A percentile compares a stretch with the other conserved stretches of the same genome.
These are phyloP conservation scores for Prionailurus bengalensis DNA, from an alignment of 2,113 vertebrate species.

Conservation along the genomic window DNA sequence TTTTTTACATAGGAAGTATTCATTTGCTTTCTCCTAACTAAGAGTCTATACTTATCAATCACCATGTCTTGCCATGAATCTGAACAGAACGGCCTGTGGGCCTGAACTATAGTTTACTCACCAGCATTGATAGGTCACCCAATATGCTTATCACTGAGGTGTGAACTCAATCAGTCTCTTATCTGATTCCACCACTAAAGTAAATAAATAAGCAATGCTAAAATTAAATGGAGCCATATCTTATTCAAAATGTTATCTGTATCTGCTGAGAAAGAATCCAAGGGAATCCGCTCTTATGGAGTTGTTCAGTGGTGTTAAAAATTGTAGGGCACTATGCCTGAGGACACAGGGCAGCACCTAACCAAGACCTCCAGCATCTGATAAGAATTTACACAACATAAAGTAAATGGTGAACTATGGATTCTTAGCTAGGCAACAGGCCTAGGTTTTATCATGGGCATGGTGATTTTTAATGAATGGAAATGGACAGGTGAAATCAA, in stretches of 20 bases:
- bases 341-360: neutral
- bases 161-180: slow-evolving; percentile 55
- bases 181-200: slow-evolving; percentile 42
- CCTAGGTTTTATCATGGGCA: neutral
- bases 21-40: slow-evolving; percentile 61
- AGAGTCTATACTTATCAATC: slow-evolving; percentile 28
- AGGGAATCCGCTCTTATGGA: neutral
- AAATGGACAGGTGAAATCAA: neutral
- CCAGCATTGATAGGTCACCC: neutral
- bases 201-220: slow-evolving; percentile 59
- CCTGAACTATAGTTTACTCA: neutral
- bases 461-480: neutral
- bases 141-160: slow-evolving; percentile 33
- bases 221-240: slow-evolving; percentile 41
- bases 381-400: neutral
- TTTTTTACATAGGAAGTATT: slow-evolving; percentile 44
- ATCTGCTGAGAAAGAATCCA: slow-evolving; percentile 12
- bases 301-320: slow-evolving; percentile 3
- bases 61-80: slow-evolving; percentile 27
- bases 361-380: neutral
- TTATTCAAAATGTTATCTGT: slow-evolving; percentile 55
- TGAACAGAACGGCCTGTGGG: slow-evolving; percentile 32
- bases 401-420: neutral
- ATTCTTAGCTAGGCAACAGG: neutral
- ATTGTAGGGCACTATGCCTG: neutral